Conservation (phyloP, 1,140 invertebrate genomes). For the Hesperophylax magnus region DNA sequence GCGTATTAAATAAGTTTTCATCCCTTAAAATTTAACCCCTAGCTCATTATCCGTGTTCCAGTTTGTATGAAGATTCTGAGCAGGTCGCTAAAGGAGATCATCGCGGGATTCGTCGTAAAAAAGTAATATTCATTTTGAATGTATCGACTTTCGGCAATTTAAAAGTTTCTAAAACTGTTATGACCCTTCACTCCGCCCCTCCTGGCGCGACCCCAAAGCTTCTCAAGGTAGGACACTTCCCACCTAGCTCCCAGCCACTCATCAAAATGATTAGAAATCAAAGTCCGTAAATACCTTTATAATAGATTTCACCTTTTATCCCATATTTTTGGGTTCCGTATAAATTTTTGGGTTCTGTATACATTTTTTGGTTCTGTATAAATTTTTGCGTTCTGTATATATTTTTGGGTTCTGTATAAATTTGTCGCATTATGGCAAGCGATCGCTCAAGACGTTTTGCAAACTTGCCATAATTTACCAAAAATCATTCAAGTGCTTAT, state of each 20-base stretch:
- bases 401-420: too few relatives aligned
- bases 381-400: too few relatives aligned
- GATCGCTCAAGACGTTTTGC: too few relatives aligned
- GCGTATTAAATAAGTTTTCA: constrained; percentile 32
- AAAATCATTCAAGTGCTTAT: too few relatives aligned
- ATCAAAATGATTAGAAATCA: constrained; percentile 54
- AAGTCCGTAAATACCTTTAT: too few relatives aligned
- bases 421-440: too few relatives aligned
- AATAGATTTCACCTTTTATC: too few relatives aligned
- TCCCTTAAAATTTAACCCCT: not conserved
- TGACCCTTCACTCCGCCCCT: constrained; percentile 46
- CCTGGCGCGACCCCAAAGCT: not conserved
- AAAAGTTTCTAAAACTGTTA: constrained; percentile 58
- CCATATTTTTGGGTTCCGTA: too few relatives aligned
- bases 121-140: constrained; percentile 56
- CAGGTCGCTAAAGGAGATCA: constrained; percentile 34
- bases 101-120: constrained; percentile 54
- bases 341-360: too few relatives aligned
- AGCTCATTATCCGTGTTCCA: constrained; percentile 12
- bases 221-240: constrained; percentile 39
- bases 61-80: constrained; percentile 7
- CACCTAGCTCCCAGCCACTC: constrained; percentile 53
- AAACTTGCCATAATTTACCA: too few relatives aligned
- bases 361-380: too few relatives aligned
- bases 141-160: constrained; percentile 58